phyloP scores from a whole-genome alignment of 2,113 vertebrate species.

The Tachycineta bicolor region DNA sequence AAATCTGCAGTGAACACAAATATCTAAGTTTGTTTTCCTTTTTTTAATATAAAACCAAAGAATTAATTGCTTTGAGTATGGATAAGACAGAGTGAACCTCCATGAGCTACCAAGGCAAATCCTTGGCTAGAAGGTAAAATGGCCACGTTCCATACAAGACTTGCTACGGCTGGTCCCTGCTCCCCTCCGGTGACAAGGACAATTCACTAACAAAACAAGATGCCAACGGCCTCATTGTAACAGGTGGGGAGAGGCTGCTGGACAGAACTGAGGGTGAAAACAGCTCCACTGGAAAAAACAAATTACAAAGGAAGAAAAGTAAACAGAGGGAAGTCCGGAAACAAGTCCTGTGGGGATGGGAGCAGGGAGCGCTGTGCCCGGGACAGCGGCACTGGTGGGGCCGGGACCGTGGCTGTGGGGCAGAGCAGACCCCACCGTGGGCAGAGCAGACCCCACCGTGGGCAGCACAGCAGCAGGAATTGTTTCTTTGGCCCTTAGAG shows the following conservation, averaged over 20 bases:
- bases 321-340: background rate
- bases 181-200: background rate
- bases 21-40: background rate
- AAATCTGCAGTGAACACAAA: constrained; percentile 63
- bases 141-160: background rate
- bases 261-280: background rate
- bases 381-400: background rate
- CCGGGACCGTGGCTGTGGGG: background rate
- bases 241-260: background rate
- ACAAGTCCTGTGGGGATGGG: background rate
- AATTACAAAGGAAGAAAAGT: background rate
- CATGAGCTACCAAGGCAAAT: background rate
- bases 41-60: constrained; percentile 30
- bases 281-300: background rate
- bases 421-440: background rate
- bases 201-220: background rate
- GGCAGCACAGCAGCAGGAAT: background rate
- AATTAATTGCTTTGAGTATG: background rate
- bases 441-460: background rate
- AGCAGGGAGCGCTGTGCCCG: background rate
- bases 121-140: constrained; percentile 31
- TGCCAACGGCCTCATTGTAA: background rate
- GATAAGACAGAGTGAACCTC: constrained; percentile 29
- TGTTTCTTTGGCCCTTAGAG: background rate
- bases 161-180: background rate